Evolutionary conservation across 2,888 invertebrate genomes (phyloP), one percentile per base, ranked within the genome.

Genomic region (Eremobia ochroleuca): DNA sequence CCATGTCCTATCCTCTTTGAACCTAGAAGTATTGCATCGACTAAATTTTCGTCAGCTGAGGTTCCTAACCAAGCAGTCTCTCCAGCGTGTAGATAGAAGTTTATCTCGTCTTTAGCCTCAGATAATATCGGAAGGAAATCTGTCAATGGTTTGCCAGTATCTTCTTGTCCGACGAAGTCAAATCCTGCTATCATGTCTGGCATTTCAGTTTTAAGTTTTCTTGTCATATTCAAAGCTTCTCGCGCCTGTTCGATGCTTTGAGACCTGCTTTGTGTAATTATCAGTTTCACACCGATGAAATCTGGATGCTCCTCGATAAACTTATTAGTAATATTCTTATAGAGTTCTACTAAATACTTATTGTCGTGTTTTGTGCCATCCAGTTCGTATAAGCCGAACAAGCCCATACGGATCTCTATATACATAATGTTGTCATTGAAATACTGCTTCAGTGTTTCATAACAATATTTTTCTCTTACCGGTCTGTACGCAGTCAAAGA

Each of bases 111-210:
- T 55, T 97, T 96, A 2, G 97, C 92, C 49, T 95, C 92, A 28
- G 95, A 88, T 40, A 98, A 90, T 72, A 97, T 92, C 0, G 97
- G 96, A 0, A 97, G 92, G 82, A 97, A 98, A 28, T 97, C 97
- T 15, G 94, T 89, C 0, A 98, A 93, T 0, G 98, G 97, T 37
- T 95, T 94, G 0, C 98, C 98, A 78, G 96, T 92, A 88, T 98
- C 98, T 92, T 98, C 98, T 89, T 98, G 98, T 0, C 98, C 98
- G 0, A 98, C 98, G 70, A 99, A 96, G 95, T 98, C 98, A 86
- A 98, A 98, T 2, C 98, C 98, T 11, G 97, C 98, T 66, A 98
- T 95, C 85, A 98, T 97, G 43, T 97, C 96, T 0, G 98, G 98
- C 91, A 97, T 97, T 62, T 95, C 92, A 0, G 88, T 90, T 91